Evolutionary conservation across 2,113 vertebrate species (phyloP).

Genomic region (Eudyptes chrysolophus): DNA sequence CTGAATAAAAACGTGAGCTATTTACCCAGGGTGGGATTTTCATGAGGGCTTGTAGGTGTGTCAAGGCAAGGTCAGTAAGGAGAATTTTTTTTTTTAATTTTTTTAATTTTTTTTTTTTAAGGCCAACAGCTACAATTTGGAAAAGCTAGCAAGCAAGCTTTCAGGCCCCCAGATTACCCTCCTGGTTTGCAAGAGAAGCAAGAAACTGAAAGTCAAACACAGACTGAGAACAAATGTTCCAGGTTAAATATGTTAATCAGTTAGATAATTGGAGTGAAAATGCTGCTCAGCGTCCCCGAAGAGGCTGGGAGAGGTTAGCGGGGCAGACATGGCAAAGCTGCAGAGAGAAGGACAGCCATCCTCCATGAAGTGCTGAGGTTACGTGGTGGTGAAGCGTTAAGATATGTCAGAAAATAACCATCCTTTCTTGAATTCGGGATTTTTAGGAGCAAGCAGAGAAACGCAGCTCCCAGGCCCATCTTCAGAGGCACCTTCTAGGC

Average conservation of each 20-base stretch:
- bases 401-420: background rate
- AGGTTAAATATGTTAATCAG: constrained; percentile 10
- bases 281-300: background rate
- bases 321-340: background rate
- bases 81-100: background rate
- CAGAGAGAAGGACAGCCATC: background rate
- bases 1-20: background rate
- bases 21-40: constrained; percentile 58
- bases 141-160: background rate
- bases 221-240: constrained; percentile 7
- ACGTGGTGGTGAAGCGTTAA: background rate
- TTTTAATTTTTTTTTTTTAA: background rate
- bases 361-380: accelerated
- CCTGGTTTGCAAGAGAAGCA: background rate
- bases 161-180: background rate
- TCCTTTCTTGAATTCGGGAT: background rate
- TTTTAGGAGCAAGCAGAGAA: background rate
- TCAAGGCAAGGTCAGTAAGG: constrained; percentile 32
- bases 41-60: background rate
- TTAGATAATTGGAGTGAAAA: constrained; percentile 23
- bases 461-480: background rate
- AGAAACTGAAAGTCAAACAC: constrained; percentile 54
- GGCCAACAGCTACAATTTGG: background rate
- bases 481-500: background rate
- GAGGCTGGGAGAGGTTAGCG: background rate